Base-by-base conservation (phyloP, 2,797 vertebrate species). In the Gymnocypris eckloni region DNA sequence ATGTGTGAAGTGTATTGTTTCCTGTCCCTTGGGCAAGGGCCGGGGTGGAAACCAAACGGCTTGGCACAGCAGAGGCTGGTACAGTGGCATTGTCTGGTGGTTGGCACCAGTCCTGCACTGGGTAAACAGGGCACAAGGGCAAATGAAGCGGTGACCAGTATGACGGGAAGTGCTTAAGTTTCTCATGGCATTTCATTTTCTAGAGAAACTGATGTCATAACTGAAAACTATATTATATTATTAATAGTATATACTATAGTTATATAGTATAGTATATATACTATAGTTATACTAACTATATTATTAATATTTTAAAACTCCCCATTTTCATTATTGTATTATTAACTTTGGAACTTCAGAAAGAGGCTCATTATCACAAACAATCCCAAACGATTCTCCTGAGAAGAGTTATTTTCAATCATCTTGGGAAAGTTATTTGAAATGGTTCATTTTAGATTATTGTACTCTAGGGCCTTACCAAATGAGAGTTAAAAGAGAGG, bases 1-100 rank as follows among this genome's bases (percentile, higher is more conserved):
- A 93, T 93, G 94, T 95, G 95, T 90, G 93, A 95, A 94, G 92
- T 90, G 91, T 92, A 96, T 94, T 94, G 95, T 96, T 97, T 96
- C 93, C 94, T 91, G 92, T 94, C 92, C 92, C 92, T 91, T 89
- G 87, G 88, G 88, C 81, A 41, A 48, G 85, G 76, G 75, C 15
- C 39, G 87, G 86, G 88, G 85, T 83, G 92, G 94, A 94, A 95
- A 94, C 90, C 75, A 16, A 88, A 91, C 80, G 86, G 79, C 88
- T 89, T 89, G 92, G 92, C 87, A 88, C 86, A 86, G 86, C 79
- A 84, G 82, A 83, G 79, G 85, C 77, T 92, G 92, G 93, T 88
- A 93, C 81, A 84, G 85, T 85, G 79, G 89, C 87, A 94, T 93
- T 94, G 94, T 93, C 93, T 77, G 1, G 70, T 2, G 79, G 70